Percentiles rank a stretch among this genome's conserved stretches.
Conservation (phyloP, 1,140 invertebrate genomes). For the Rhysida immarginata region DNA sequence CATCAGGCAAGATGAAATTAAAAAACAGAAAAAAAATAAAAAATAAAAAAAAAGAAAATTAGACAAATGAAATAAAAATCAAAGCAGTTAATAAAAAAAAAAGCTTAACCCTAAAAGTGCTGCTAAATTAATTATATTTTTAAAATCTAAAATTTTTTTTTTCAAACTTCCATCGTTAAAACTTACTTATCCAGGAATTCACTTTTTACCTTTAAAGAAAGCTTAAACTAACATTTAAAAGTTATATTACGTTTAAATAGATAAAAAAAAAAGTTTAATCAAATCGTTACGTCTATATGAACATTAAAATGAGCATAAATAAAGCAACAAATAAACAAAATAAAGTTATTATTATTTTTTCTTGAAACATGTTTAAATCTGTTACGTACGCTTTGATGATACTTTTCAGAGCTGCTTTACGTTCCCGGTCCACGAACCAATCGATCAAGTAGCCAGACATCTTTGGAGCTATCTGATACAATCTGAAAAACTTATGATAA, state of each 20-base stretch:
- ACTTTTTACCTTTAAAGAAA: too few species aligned
- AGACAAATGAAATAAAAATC: too few species aligned
- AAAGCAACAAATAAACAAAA: slow-evolving; percentile 6
- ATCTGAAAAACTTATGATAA: slow-evolving; percentile 77
- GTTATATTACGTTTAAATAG: too few species aligned
- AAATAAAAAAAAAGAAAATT: too few species aligned
- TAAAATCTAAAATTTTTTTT: too few species aligned
- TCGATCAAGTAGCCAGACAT: slow-evolving; percentile 96
- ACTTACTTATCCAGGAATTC: too few species aligned
- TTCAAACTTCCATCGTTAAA: too few species aligned
- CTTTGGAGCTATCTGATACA: slow-evolving; percentile 71
- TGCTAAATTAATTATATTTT: too few species aligned
- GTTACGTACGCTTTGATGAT: slow-evolving; percentile 91
- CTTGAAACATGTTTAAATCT: slow-evolving; percentile 3
- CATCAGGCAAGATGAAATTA: too few species aligned
- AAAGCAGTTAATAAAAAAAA: slow-evolving; percentile 29
- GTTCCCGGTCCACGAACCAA: slow-evolving; percentile 86
- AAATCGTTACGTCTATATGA: not conserved
- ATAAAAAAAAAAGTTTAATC: slow-evolving; percentile 16
- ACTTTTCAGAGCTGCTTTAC: slow-evolving; percentile 73
- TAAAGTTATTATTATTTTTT: not conserved
- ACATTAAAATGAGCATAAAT: slow-evolving; percentile 13
- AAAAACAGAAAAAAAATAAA: too few species aligned
- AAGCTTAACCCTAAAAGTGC: slow-evolving; percentile 12
- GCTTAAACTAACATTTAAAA: too few species aligned